Conservation (phyloP, 2,113 vertebrate genomes). For the Chunga burmeisteri region DNA sequence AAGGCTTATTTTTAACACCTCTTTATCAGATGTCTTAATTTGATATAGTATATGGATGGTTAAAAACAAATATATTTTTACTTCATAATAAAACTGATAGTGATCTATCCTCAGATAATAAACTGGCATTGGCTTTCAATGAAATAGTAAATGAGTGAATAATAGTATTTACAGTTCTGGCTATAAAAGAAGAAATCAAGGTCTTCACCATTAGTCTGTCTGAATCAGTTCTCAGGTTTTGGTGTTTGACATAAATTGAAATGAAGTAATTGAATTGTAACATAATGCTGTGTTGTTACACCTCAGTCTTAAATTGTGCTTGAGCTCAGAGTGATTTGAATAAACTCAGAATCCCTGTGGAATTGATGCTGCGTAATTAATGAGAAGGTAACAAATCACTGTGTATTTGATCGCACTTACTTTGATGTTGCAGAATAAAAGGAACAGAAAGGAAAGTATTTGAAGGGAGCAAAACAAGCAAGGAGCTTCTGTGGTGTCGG, state of each 20-base stretch:
- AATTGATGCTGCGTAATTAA: background rate
- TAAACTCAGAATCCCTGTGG: background rate
- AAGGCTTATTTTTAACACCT: constrained; percentile 29
- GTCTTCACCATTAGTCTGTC: background rate
- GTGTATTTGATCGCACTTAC: background rate
- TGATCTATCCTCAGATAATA: background rate
- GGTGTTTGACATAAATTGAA: background rate
- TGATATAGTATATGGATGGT: background rate
- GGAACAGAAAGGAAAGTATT: background rate
- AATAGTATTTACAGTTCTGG: background rate
- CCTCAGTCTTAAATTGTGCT: background rate
- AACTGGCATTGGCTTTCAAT: background rate
- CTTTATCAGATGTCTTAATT: background rate
- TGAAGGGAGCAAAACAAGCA: background rate
- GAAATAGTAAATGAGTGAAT: background rate
- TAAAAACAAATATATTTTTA: background rate
- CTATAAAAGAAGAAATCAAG: background rate
- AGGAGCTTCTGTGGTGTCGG: background rate
- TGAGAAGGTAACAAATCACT: background rate
- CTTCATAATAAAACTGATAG: background rate
- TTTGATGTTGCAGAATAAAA: background rate
- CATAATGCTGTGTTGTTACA: background rate
- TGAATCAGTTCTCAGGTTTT: background rate
- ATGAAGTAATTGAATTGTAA: background rate
- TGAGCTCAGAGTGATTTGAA: background rate